Conservation (phyloP, 2,797 vertebrate species). For the Pangasius krempfi region DNA sequence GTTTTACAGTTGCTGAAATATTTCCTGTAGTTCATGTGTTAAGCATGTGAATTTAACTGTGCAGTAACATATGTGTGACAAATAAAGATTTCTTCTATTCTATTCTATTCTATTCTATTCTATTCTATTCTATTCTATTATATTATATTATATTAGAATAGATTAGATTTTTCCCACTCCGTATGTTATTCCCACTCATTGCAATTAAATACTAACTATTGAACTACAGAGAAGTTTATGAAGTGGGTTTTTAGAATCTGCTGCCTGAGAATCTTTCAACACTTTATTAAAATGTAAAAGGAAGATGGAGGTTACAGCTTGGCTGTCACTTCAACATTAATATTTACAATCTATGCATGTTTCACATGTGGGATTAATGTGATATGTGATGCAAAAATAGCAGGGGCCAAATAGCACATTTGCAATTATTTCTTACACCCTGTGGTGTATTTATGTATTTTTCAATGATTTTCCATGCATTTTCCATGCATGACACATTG, state of each 20-base stretch:
- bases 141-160: not conserved
- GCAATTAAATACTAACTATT: not conserved
- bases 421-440: not conserved
- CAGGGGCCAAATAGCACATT: not conserved
- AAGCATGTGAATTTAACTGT: not conserved
- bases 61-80: not conserved
- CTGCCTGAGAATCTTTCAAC: not conserved
- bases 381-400: not conserved
- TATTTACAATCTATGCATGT: not conserved
- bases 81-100: too few species aligned
- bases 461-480: not conserved
- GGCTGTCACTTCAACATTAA: not conserved
- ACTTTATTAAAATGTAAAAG: not conserved
- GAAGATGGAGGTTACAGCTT: not conserved
- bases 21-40: not conserved
- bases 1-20: not conserved
- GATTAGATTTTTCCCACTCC: not conserved
- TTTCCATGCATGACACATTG: not conserved
- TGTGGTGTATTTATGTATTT: not conserved
- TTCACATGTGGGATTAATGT: slow-evolving; percentile 9
- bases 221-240: not conserved
- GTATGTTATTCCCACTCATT: not conserved
- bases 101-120: not conserved
- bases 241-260: not conserved
- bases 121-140: not conserved